These are phyloP conservation scores for Zaprionus taronus DNA, from an alignment of 1,140 invertebrate species.

Conservation along the genomic window DNA sequence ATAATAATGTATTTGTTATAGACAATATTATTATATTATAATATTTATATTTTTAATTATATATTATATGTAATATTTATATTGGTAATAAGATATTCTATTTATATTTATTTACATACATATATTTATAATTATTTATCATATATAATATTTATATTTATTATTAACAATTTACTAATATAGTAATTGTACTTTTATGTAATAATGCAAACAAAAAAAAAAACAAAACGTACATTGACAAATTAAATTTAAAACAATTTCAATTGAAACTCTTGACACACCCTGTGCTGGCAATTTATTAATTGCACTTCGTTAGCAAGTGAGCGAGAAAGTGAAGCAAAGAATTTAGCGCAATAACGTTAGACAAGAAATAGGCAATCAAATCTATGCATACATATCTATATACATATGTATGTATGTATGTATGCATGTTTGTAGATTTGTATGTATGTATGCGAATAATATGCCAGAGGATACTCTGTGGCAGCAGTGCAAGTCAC, in stretches of 20 bases:
- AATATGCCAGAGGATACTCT: not conserved
- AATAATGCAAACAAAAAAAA: too few species aligned
- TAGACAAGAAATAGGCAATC: slow-evolving; percentile 7
- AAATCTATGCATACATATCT: not conserved
- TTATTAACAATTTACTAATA: too few species aligned
- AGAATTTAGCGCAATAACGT: slow-evolving; percentile 9
- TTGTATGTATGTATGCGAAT: not conserved
- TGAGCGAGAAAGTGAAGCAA: slow-evolving; percentile 4
- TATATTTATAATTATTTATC: too few species aligned
- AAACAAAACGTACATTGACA: not conserved
- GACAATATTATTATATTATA: not conserved
- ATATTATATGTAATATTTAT: not conserved
- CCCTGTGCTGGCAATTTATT: slow-evolving; percentile 8
- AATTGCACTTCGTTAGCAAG: slow-evolving; percentile 10
- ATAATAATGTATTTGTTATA: not conserved
- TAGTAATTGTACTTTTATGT: too few species aligned
- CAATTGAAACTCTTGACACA: not conserved
- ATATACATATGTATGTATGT: not conserved
- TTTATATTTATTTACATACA: too few species aligned
- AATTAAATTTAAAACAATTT: slow-evolving; percentile 1
- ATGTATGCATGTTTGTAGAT: not conserved
- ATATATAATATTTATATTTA: too few species aligned
- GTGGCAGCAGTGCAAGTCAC: slow-evolving; percentile 2
- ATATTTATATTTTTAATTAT: not conserved
- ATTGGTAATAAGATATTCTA: too few species aligned